phyloP scores from a whole-genome alignment of 1,140 invertebrate genomes.

The Ips nitidus region DNA sequence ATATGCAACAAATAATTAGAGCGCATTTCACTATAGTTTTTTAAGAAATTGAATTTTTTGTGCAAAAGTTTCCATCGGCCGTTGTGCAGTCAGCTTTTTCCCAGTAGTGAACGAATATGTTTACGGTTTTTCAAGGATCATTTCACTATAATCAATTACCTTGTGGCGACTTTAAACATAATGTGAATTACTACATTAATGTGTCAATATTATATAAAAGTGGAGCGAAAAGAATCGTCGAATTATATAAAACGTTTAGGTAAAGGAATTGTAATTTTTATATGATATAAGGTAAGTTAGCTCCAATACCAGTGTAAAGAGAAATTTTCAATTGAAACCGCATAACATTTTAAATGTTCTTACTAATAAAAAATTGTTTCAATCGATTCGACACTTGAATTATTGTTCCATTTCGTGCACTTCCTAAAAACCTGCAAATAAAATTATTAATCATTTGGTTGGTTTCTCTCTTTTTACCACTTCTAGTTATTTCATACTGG shows the following conservation, averaged over 20 bases:
- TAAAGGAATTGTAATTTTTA: conserved; percentile 9
- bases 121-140: neutral
- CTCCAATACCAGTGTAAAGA: conserved; percentile 19
- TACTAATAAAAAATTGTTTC: conserved; percentile 34
- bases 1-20: too few species aligned
- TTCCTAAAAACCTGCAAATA: conserved; percentile 39
- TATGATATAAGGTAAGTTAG: conserved; percentile 1
- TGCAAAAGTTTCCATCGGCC: too few species aligned
- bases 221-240: conserved; percentile 8
- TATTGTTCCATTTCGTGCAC: conserved; percentile 41
- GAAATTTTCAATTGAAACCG: conserved; percentile 34
- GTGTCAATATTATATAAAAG: conserved; percentile 20
- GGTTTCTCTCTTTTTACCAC: conserved; percentile 43
- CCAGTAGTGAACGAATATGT: neutral
- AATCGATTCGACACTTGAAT: conserved; percentile 44
- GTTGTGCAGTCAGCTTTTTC: neutral
- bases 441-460: conserved; percentile 38
- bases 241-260: conserved; percentile 30
- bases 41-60: too few species aligned
- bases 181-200: conserved; percentile 12
- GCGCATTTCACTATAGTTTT: too few species aligned
- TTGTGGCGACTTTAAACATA: conserved; percentile 9
- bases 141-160: neutral
- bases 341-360: conserved; percentile 12
- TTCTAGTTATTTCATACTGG: conserved; percentile 34